Evolutionary conservation across 1,140 invertebrate species (phyloP).

Genomic region (Eulimnadia texana): DNA sequence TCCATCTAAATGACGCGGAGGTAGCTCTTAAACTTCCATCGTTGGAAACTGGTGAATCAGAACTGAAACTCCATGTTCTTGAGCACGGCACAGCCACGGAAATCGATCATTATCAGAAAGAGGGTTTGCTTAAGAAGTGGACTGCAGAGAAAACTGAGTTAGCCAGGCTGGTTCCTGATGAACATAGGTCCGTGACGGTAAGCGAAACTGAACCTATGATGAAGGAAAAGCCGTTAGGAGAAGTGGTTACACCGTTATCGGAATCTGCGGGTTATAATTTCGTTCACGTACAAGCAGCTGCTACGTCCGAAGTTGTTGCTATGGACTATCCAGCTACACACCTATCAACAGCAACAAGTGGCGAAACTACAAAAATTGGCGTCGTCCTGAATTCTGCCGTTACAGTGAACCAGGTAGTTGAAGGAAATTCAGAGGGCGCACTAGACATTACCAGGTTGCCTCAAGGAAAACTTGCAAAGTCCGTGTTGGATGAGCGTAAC

Average conservation of each 20-base stretch:
- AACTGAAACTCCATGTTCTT: background rate
- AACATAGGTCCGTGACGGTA: too few species aligned
- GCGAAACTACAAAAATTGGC: background rate
- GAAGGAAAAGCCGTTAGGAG: too few species aligned
- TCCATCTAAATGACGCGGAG: background rate
- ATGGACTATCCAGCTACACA: constrained; percentile 13
- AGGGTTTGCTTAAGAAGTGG: too few species aligned
- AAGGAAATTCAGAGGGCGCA: background rate
- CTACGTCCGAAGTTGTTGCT: background rate
- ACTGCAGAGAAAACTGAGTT: too few species aligned
- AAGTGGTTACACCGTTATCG: background rate
- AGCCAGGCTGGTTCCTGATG: too few species aligned
- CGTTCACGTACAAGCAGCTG: background rate
- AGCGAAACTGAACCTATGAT: too few species aligned
- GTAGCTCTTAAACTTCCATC: background rate
- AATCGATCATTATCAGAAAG: too few species aligned
- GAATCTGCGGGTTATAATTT: background rate
- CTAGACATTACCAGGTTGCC: background rate
- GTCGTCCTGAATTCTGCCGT: background rate
- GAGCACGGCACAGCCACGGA: background rate
- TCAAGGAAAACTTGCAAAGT: background rate
- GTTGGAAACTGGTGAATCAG: background rate
- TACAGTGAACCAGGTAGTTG: constrained; percentile 9
- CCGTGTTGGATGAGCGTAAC: background rate
- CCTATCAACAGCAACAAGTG: background rate